Percentiles rank a stretch among this genome's conserved stretches.
Conservation (phyloP, 2,797 vertebrate species). For the Cyclura pinguis region DNA sequence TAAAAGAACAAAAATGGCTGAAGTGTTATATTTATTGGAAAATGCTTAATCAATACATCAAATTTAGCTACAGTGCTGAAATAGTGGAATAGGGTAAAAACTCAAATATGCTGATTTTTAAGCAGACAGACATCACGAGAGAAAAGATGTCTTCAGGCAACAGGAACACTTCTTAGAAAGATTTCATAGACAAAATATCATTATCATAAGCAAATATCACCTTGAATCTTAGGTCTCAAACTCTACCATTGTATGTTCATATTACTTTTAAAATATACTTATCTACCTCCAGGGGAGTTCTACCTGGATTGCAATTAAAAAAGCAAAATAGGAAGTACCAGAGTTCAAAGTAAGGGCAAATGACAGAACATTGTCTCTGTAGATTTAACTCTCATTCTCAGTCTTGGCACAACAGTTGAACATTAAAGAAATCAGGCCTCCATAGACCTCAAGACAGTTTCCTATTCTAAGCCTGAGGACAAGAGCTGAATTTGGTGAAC, state of each 20-base stretch:
- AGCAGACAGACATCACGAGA: neutral
- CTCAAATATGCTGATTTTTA: neutral
- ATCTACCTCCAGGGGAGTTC: neutral
- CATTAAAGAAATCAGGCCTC: too few relatives aligned
- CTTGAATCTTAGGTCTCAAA: neutral
- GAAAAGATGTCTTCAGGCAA: neutral
- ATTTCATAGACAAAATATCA: neutral
- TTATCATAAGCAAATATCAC: neutral
- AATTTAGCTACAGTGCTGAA: neutral
- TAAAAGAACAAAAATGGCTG: too few relatives aligned
- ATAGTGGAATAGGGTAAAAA: conserved; percentile 26
- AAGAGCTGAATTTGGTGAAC: neutral
- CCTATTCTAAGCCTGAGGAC: neutral
- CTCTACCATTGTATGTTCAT: neutral
- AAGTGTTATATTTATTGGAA: conserved; percentile 19
- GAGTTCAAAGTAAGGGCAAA: too few relatives aligned
- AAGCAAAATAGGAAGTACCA: neutral
- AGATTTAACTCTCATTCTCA: too few relatives aligned
- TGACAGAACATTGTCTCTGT: too few relatives aligned
- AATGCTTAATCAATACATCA: neutral
- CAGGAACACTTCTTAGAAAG: neutral
- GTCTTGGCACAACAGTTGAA: too few relatives aligned
- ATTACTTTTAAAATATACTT: neutral
- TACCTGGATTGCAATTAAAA: neutral
- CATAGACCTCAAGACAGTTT: too few relatives aligned